These are phyloP conservation scores for Chaetura pelagica DNA, from an alignment of 2,113 vertebrate genomes.

Conservation along the genomic window DNA sequence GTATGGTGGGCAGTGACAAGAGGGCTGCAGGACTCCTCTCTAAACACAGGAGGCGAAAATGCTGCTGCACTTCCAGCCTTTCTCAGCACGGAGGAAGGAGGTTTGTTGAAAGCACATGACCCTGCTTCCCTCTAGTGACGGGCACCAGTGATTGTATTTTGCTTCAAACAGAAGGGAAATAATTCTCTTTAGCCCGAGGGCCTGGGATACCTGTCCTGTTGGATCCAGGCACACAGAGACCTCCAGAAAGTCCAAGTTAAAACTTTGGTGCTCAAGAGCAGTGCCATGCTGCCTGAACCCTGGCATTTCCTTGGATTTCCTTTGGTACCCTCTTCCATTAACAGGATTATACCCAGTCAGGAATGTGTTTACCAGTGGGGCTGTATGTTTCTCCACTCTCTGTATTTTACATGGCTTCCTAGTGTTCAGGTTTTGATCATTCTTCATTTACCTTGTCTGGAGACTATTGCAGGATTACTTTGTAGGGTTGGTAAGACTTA, in stretches of 20 bases:
- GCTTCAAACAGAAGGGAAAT: accelerated
- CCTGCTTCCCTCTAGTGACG: not conserved
- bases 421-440: accelerated
- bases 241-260: not conserved
- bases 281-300: not conserved
- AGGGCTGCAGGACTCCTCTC: no score
- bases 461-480: not conserved
- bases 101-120: accelerated
- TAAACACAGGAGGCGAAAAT: accelerated
- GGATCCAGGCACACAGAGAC: accelerated
- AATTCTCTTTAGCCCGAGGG: accelerated
- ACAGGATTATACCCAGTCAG: accelerated
- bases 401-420: not conserved
- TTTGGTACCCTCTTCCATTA: not conserved
- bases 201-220: accelerated
- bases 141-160: accelerated
- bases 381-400: not conserved
- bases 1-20: accelerated
- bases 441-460: not conserved
- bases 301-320: not conserved
- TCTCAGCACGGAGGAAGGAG: accelerated
- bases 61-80: accelerated
- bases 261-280: not conserved
- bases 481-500: accelerated
- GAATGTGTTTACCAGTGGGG: not conserved